Percentiles rank a stretch among this genome's conserved stretches.
Evolutionary conservation across 2,888 invertebrate species (phyloP).

Genomic region (Pyrocoelia pectoralis): DNA sequence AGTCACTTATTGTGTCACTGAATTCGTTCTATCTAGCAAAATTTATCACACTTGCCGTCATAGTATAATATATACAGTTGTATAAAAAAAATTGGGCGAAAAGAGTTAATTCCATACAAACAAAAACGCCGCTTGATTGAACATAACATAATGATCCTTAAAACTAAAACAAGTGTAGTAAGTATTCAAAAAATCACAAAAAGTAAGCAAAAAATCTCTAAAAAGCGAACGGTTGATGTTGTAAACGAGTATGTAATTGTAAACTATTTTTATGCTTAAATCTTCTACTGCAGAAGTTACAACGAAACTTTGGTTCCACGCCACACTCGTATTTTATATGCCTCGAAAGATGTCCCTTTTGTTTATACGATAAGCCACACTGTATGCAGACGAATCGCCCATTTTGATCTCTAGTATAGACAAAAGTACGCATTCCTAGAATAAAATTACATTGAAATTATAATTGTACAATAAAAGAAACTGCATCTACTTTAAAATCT

Average conservation of each 20-base stretch:
- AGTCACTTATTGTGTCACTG: too few species aligned
- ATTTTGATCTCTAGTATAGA: conserved; percentile 5
- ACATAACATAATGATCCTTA: too few species aligned
- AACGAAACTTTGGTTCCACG: conserved; percentile 16
- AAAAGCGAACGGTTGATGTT: neutral
- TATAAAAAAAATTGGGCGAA: too few species aligned
- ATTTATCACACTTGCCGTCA: too few species aligned
- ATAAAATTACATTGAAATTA: neutral
- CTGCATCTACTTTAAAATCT: neutral
- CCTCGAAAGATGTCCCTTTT: conserved; percentile 9
- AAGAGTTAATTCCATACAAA: too few species aligned
- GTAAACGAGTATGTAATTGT: conserved; percentile 18
- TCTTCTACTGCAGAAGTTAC: conserved; percentile 46
- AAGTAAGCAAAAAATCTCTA: too few species aligned
- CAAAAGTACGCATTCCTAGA: conserved; percentile 5
- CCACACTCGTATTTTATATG: conserved; percentile 26
- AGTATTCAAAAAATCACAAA: too few species aligned
- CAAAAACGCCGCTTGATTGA: too few species aligned
- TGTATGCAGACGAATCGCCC: conserved; percentile 10
- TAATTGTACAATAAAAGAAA: neutral
- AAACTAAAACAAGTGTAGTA: too few species aligned
- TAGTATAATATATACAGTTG: too few species aligned
- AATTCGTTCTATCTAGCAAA: too few species aligned
- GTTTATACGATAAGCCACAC: conserved; percentile 16
- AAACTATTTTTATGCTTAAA: conserved; percentile 52